Evolutionary conservation across 2,797 vertebrate species (phyloP).

Genomic region (Esox masquinongy): DNA sequence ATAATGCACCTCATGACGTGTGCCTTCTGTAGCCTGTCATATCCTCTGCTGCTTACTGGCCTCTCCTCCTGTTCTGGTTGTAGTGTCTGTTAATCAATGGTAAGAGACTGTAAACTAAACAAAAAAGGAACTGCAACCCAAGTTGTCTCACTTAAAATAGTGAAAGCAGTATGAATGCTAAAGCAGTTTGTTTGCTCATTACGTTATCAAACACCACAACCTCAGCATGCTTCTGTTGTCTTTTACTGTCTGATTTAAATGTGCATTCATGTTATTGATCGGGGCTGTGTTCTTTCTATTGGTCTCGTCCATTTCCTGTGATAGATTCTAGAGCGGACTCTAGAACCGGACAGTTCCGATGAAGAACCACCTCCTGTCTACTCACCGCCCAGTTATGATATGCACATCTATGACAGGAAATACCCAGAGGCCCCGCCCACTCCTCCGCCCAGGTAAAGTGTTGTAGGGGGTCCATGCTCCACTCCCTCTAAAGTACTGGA

Average conservation of each 20-base stretch:
- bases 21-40: neutral
- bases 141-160: constrained; percentile 11
- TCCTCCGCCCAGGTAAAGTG: constrained; percentile 83
- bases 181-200: constrained; percentile 4
- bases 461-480: neutral
- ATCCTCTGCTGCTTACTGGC: neutral
- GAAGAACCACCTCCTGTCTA: constrained; percentile 96
- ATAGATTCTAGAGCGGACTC: constrained; percentile 91
- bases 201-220: neutral
- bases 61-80: neutral
- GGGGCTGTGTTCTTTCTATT: constrained; percentile 17
- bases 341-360: constrained; percentile 95
- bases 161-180: constrained; percentile 5
- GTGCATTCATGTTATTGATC: neutral
- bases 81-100: neutral
- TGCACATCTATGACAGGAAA: constrained; percentile 84
- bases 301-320: neutral
- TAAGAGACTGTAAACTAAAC: neutral
- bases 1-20: constrained; percentile 18
- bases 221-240: neutral
- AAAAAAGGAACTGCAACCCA: constrained; percentile 3
- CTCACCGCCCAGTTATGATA: constrained; percentile 89
- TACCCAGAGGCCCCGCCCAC: constrained; percentile 80
- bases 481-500: too few species aligned
- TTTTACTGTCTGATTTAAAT: neutral